These are phyloP conservation scores for Zelostemma sp. DNA, from an alignment of 1,140 invertebrate genomes.

Conservation along the genomic window DNA sequence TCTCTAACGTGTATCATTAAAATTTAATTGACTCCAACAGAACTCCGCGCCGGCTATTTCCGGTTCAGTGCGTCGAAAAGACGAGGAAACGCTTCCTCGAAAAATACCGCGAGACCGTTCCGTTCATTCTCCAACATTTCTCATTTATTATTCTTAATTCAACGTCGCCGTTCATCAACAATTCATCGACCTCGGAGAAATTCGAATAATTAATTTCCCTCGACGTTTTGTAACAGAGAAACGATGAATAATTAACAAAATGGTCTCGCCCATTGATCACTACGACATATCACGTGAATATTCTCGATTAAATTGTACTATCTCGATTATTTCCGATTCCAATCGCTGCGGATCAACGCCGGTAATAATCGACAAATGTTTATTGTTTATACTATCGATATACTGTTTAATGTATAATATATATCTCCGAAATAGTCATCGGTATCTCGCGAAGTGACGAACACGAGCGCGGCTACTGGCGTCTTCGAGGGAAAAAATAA, in stretches of 20 bases:
- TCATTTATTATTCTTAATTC: not conserved
- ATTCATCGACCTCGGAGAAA: slow-evolving; percentile 32
- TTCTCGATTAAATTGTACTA: slow-evolving; percentile 28
- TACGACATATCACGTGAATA: slow-evolving; percentile 29
- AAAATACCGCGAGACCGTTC: slow-evolving; percentile 34
- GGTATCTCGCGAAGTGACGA: not conserved
- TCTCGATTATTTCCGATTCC: no score
- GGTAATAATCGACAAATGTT: no score
- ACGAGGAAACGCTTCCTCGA: slow-evolving; percentile 17
- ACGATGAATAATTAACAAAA: not conserved
- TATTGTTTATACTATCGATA: slow-evolving; percentile 5
- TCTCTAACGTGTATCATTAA: slow-evolving; percentile 61
- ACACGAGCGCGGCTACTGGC: not conserved
- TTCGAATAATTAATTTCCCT: not conserved
- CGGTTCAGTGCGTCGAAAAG: slow-evolving; percentile 46
- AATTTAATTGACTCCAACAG: slow-evolving; percentile 70
- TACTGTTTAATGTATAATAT: not conserved
- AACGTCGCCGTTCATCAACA: slow-evolving; percentile 31
- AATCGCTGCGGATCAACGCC: no score
- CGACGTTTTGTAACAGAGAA: not conserved
- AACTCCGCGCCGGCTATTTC: slow-evolving; percentile 52
- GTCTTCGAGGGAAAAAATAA: not conserved
- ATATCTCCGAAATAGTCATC: not conserved
- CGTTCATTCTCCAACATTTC: not conserved
- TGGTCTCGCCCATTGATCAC: slow-evolving; percentile 23